Evolutionary conservation across 2,797 vertebrate species (phyloP).

Genomic region (Helarctos malayanus): DNA sequence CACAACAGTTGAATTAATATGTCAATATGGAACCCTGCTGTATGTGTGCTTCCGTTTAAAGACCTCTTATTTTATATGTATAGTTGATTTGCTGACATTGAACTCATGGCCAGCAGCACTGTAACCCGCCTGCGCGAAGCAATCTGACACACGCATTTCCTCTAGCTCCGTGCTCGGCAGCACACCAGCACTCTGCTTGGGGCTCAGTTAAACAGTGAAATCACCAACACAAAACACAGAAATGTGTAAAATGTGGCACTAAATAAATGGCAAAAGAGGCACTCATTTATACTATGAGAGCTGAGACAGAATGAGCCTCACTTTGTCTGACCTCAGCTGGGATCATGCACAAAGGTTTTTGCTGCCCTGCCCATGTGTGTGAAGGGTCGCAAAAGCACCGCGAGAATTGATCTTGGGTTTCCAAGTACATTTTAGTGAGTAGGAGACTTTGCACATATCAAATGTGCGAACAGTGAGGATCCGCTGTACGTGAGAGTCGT

Average conservation of each 20-base stretch:
- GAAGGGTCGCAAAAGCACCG: not conserved
- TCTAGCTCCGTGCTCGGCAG: not conserved
- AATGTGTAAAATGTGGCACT: not conserved
- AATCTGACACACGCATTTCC: not conserved
- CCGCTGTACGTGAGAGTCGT: not conserved
- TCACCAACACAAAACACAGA: not conserved
- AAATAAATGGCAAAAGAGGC: not conserved
- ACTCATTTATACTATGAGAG: not conserved
- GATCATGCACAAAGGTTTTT: not conserved
- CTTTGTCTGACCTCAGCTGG: not conserved
- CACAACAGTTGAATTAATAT: constrained; percentile 4
- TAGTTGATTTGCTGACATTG: not conserved
- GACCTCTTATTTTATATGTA: not conserved
- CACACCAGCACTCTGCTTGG: not conserved
- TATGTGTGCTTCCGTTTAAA: constrained; percentile 12
- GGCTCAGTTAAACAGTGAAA: not conserved
- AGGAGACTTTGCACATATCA: not conserved
- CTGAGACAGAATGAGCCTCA: not conserved
- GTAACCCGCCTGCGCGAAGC: not conserved
- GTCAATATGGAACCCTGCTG: not conserved
- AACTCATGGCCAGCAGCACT: not conserved
- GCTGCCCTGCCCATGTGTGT: not conserved
- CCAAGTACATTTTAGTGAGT: not conserved
- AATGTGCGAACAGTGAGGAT: not conserved
- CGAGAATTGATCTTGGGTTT: not conserved